These are phyloP conservation scores for Acrocephalus arundinaceus DNA, from an alignment of 2,113 vertebrate species.

Conservation along the genomic window DNA sequence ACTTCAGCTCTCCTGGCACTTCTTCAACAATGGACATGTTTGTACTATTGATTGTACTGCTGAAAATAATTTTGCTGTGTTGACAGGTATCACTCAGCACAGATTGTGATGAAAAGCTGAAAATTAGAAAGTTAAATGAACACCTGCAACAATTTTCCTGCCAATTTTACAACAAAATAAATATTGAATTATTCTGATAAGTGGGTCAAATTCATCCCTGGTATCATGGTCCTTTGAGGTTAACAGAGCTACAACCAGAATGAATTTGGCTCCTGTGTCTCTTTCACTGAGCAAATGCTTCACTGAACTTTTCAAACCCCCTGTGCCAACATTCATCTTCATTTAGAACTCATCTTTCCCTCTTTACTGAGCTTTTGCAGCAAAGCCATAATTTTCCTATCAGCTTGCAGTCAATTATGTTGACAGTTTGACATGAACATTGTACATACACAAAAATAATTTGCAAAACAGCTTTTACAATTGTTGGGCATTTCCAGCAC, in stretches of 20 bases:
- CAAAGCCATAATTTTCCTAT: conserved; percentile 52
- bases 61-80: conserved; percentile 66
- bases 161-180: conserved; percentile 64
- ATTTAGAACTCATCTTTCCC: conserved; percentile 45
- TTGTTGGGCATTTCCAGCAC: background rate
- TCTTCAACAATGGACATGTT: conserved; percentile 59
- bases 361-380: background rate
- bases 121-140: conserved; percentile 66
- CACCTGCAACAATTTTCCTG: conserved; percentile 65
- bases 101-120: conserved; percentile 57
- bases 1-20: conserved; percentile 48
- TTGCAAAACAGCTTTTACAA: conserved; percentile 14
- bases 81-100: conserved; percentile 70
- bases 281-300: conserved; percentile 17
- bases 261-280: conserved; percentile 15
- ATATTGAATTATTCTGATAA: conserved; percentile 61
- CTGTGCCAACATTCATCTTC: conserved; percentile 52
- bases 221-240: conserved; percentile 32
- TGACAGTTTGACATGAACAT: conserved; percentile 17
- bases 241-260: background rate
- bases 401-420: background rate
- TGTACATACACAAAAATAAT: conserved; percentile 25
- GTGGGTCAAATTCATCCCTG: conserved; percentile 55
- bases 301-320: background rate
- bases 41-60: conserved; percentile 59